These are phyloP conservation scores for Eriocheir sinensis DNA, from an alignment of 1,140 invertebrate species.

Conservation along the genomic window DNA sequence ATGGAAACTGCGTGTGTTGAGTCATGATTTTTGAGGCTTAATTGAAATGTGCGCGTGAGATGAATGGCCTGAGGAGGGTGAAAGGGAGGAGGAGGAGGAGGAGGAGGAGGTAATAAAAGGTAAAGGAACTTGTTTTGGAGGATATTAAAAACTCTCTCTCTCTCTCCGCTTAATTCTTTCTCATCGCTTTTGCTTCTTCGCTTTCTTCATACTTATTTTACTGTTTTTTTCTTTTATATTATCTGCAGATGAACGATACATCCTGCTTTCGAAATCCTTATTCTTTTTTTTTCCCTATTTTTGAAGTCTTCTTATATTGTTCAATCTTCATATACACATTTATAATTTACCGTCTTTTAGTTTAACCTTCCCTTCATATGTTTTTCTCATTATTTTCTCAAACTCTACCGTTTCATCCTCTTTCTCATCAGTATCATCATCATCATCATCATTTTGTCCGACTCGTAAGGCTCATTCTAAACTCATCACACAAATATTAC, in stretches of 20 bases:
- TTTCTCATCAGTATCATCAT: not conserved
- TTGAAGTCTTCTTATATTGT: not conserved
- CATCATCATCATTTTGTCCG: not conserved
- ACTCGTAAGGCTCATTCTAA: too few species aligned
- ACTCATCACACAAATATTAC: too few species aligned
- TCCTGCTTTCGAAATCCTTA: too few species aligned
- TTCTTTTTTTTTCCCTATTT: not conserved
- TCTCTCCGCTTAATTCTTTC: slow-evolving; percentile 6
- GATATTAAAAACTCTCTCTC: not conserved
- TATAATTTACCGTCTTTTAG: not conserved
- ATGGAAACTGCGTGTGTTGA: not conserved
- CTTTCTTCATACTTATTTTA: not conserved
- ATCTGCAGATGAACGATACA: too few species aligned
- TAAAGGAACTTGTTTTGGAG: not conserved
- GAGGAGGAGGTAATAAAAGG: not conserved
- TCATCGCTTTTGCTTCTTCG: not conserved
- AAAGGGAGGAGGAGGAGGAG: not conserved
- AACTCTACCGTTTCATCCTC: not conserved
- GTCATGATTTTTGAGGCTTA: not conserved
- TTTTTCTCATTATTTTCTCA: not conserved
- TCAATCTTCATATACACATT: not conserved
- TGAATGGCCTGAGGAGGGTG: not conserved
- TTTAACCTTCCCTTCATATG: too few species aligned
- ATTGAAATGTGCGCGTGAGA: slow-evolving; percentile 5
- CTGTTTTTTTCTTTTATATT: not conserved